Conservation (phyloP, 2,113 vertebrate genomes). For the human (Homo sapiens) region DNA sequence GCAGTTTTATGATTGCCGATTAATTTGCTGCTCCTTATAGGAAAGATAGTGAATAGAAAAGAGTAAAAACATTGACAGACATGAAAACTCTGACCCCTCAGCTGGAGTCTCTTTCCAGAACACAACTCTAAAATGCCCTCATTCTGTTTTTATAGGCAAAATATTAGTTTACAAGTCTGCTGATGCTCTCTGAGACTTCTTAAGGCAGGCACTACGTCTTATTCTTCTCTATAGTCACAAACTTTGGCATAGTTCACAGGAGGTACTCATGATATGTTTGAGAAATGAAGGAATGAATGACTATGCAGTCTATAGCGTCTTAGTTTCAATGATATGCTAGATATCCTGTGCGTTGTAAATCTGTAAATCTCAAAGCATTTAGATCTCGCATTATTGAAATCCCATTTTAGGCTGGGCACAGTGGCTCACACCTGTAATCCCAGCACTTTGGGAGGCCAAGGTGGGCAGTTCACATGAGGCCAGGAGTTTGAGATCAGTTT, state of each 20-base stretch:
- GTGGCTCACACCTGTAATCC: no score
- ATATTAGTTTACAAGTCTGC: background rate
- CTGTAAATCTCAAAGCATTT: background rate
- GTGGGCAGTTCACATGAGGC: no score
- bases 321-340: background rate
- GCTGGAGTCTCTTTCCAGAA: background rate
- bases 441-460: no score
- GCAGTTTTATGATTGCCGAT: background rate
- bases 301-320: background rate
- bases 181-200: background rate
- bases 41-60: background rate
- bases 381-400: background rate
- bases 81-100: background rate
- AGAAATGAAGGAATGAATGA: slow-evolving; percentile 14
- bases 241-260: background rate
- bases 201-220: background rate
- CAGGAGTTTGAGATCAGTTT: no score
- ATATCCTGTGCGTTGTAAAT: background rate
- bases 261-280: background rate
- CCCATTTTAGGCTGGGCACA: background rate
- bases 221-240: background rate
- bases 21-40: background rate
- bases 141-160: background rate
- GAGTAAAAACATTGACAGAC: background rate
- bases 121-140: background rate